Conservation (phyloP, 2,797 vertebrate species). For the Tenualosa ilisha region DNA sequence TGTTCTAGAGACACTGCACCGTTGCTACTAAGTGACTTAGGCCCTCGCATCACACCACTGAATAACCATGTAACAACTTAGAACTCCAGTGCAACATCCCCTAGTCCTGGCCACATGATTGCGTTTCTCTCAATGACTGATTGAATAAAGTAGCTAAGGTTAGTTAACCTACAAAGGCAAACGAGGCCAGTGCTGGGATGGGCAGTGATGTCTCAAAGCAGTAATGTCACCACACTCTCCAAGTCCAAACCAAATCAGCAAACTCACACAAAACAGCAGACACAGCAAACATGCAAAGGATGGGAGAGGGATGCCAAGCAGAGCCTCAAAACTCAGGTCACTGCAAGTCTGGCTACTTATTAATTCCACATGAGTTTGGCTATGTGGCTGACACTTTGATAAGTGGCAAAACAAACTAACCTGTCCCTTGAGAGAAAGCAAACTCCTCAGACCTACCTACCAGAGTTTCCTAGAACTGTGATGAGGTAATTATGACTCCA, state of each 20-base stretch:
- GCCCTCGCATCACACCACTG: conserved; percentile 87
- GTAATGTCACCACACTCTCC: conserved; percentile 70
- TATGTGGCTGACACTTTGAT: not conserved
- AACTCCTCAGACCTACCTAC: not conserved
- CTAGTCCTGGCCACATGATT: conserved; percentile 60
- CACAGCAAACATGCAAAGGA: conserved; percentile 48
- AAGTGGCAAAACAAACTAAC: not conserved
- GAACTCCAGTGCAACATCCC: conserved; percentile 70
- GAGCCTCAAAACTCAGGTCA: not conserved
- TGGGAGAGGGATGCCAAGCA: conserved; percentile 51
- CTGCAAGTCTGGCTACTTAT: not conserved
- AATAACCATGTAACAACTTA: conserved; percentile 83
- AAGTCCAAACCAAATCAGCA: conserved; percentile 34
- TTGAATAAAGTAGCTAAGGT: not conserved
- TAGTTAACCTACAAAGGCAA: not conserved
- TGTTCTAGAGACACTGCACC: conserved; percentile 25
- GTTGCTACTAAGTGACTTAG: conserved; percentile 71
- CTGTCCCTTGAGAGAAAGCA: not conserved
- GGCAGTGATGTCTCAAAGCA: conserved; percentile 66
- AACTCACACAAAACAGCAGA: conserved; percentile 40
- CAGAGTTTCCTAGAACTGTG: not conserved
- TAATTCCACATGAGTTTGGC: not conserved
- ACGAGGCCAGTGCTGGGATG: conserved; percentile 62
- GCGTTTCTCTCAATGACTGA: not conserved
- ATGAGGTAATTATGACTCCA: conserved; percentile 14